These are phyloP conservation scores for Bettongia penicillata DNA, from an alignment of 2,113 vertebrate genomes.

Conservation along the genomic window DNA sequence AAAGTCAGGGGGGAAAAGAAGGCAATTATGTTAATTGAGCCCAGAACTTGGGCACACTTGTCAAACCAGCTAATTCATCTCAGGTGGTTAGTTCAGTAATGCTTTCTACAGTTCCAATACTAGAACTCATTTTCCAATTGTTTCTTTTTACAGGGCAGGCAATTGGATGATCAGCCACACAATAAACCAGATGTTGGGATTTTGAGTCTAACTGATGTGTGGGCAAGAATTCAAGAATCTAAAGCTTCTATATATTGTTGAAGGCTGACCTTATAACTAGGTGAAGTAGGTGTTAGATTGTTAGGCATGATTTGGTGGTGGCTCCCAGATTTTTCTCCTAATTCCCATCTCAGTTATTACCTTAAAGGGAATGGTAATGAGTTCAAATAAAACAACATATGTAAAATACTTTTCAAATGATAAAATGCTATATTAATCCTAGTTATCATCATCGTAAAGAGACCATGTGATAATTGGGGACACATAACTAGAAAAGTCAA, in stretches of 20 bases:
- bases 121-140: slow-evolving; percentile 61
- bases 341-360: not conserved
- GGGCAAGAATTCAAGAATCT: not conserved
- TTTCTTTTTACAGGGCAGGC: slow-evolving; percentile 63
- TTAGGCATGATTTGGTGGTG: not conserved
- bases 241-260: not conserved
- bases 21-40: slow-evolving; percentile 16
- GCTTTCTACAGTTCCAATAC: slow-evolving; percentile 63
- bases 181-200: slow-evolving; percentile 43
- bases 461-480: not conserved
- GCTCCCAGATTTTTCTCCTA: not conserved
- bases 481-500: not conserved
- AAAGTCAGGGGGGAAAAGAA: not conserved
- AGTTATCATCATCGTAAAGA: not conserved
- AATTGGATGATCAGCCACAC: slow-evolving; percentile 56
- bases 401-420: not conserved
- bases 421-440: not conserved
- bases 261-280: not conserved
- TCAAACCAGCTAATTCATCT: slow-evolving; percentile 56
- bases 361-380: not conserved
- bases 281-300: not conserved
- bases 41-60: slow-evolving; percentile 39
- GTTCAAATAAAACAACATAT: not conserved
- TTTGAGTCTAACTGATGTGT: slow-evolving; percentile 17
- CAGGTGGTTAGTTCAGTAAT: slow-evolving; percentile 48